phyloP scores from a whole-genome alignment of 2,888 invertebrate species.

The Cactoblastis cactorum region DNA sequence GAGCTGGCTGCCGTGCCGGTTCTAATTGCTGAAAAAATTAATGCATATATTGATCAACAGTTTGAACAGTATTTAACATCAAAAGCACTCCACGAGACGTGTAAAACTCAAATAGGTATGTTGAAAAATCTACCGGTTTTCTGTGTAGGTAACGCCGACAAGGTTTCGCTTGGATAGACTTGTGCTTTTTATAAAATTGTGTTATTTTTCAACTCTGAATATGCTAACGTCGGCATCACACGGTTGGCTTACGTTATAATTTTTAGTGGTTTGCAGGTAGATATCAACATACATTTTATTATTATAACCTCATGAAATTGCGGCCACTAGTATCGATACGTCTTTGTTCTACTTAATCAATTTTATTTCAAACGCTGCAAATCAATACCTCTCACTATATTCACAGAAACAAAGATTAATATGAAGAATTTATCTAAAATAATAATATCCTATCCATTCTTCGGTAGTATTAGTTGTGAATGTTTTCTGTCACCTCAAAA shows the following conservation, averaged over 20 bases:
- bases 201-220: background rate
- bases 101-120: slow-evolving; percentile 81
- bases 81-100: slow-evolving; percentile 85
- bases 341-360: background rate
- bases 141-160: too few species aligned
- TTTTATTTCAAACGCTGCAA: too few species aligned
- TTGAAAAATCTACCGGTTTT: slow-evolving; percentile 35
- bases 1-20: slow-evolving; percentile 57
- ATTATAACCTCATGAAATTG: background rate
- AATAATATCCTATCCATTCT: too few species aligned
- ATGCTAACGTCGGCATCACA: background rate
- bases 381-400: too few species aligned
- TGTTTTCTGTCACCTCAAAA: too few species aligned
- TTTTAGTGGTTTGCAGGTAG: background rate
- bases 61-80: slow-evolving; percentile 86
- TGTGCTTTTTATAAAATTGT: background rate
- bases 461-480: too few species aligned
- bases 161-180: slow-evolving; percentile 8
- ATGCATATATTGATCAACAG: slow-evolving; percentile 74
- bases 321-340: background rate
- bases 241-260: too few species aligned
- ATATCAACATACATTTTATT: background rate
- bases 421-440: too few species aligned
- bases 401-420: too few species aligned
- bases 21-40: slow-evolving; percentile 78